Percentiles rank a stretch among this genome's conserved stretches.
Conservation (phyloP, 2,888 invertebrate genomes). For the Zeuzera pyrina region DNA sequence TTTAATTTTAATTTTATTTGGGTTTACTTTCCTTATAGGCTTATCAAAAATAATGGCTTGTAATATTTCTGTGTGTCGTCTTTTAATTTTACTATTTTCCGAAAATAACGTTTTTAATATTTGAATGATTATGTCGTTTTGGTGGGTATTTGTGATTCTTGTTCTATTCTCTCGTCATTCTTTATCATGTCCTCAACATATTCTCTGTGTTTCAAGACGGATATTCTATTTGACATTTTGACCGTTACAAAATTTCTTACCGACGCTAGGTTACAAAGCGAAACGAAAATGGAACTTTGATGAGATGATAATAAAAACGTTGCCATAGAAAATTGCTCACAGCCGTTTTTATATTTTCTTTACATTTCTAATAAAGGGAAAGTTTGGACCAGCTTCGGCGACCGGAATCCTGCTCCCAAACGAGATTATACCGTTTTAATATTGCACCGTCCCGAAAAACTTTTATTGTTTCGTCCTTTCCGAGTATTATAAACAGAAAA, state of each 20-base stretch:
- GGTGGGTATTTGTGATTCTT: too few relatives aligned
- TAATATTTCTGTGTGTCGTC: too few relatives aligned
- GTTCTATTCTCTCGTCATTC: too few relatives aligned
- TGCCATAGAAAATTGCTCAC: constrained; percentile 43
- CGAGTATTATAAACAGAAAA: constrained; percentile 49
- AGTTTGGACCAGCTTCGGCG: constrained; percentile 33
- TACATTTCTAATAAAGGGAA: constrained; percentile 53
- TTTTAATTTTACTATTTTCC: too few relatives aligned
- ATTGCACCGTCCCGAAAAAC: constrained; percentile 49
- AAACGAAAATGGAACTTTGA: constrained; percentile 41
- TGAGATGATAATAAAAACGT: constrained; percentile 54
- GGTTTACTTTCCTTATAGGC: too few relatives aligned
- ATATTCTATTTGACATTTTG: constrained; percentile 44
- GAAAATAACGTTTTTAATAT: too few relatives aligned
- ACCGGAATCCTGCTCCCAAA: constrained; percentile 38
- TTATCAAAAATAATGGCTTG: too few relatives aligned
- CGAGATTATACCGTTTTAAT: constrained; percentile 64
- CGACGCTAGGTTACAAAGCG: constrained; percentile 24
- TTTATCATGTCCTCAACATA: constrained; percentile 29
- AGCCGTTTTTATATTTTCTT: constrained; percentile 43
- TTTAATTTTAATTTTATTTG: too few relatives aligned
- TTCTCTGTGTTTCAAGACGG: constrained; percentile 31
- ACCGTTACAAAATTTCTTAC: constrained; percentile 18
- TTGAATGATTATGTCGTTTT: background rate
- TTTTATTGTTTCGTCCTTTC: constrained; percentile 58